Evolutionary conservation across 2,113 vertebrate species (phyloP).

Genomic region (Onychostruthus taczanowskii): DNA sequence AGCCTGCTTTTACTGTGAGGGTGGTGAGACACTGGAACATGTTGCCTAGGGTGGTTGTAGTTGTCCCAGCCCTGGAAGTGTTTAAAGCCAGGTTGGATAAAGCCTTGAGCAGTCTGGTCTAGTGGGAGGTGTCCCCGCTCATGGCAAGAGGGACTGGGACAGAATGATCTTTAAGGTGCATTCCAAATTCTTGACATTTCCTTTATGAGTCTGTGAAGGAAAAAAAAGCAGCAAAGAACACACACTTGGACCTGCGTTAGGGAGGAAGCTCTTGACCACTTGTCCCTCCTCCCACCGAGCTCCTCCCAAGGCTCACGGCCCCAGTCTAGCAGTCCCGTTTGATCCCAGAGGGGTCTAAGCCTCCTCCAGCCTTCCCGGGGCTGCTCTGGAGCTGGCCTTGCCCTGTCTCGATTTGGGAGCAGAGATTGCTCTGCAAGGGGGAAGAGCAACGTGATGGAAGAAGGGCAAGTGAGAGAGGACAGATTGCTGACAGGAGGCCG

Average conservation of each 20-base stretch:
- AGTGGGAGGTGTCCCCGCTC: not conserved
- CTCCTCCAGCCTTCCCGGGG: not conserved
- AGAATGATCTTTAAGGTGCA: not conserved
- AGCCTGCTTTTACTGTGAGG: not conserved
- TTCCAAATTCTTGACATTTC: not conserved
- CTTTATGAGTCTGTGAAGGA: not conserved
- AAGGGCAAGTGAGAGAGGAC: not conserved
- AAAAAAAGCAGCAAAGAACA: not conserved
- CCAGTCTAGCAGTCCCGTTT: not conserved
- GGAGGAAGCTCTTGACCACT: not conserved
- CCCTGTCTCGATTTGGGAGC: not conserved
- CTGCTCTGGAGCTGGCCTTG: not conserved
- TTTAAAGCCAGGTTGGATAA: not conserved
- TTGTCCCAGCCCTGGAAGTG: not conserved
- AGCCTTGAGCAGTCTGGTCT: not conserved
- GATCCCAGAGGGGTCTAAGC: not conserved
- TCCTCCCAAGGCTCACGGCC: not conserved
- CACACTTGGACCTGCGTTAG: too few species aligned
- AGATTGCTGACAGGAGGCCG: accelerated
- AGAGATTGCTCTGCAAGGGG: not conserved
- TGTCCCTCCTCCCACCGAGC: not conserved
- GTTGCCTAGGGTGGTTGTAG: not conserved
- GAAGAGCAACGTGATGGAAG: not conserved
- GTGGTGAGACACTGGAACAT: not conserved
- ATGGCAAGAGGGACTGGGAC: not conserved